Evolutionary conservation across 2,797 vertebrate species (phyloP).

Genomic region (Oreochromis mossambicus): DNA sequence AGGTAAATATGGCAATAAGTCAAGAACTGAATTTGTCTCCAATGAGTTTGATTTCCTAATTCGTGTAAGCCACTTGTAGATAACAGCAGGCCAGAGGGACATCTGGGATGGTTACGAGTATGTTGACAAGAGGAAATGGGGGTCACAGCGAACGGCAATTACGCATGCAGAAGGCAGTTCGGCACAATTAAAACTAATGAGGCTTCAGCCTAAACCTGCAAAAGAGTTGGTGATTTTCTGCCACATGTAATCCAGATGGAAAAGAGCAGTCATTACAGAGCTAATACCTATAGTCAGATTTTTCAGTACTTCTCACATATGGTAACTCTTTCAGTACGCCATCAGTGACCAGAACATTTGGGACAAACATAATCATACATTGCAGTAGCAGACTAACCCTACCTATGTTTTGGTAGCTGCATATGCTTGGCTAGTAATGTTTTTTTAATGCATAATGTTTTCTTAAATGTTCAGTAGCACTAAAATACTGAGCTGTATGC

Average conservation of each 20-base stretch:
- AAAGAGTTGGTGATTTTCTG: slow-evolving; percentile 67
- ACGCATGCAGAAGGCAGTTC: slow-evolving; percentile 64
- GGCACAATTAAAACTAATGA: slow-evolving; percentile 76
- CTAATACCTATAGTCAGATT: slow-evolving; percentile 30
- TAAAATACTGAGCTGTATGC: not conserved
- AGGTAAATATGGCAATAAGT: slow-evolving; percentile 15
- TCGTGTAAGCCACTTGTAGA: slow-evolving; percentile 22
- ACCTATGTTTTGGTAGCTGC: not conserved
- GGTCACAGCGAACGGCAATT: slow-evolving; percentile 69
- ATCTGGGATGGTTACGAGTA: slow-evolving; percentile 65
- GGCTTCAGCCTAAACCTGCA: slow-evolving; percentile 66
- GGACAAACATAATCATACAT: not conserved
- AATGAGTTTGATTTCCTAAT: slow-evolving; percentile 13
- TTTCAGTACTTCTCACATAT: slow-evolving; percentile 18
- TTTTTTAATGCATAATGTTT: not conserved
- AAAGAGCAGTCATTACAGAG: slow-evolving; percentile 47
- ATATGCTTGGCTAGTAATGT: not conserved
- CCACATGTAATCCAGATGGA: slow-evolving; percentile 73
- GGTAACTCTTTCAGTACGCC: not conserved
- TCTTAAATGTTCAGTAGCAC: not conserved
- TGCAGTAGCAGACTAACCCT: not conserved
- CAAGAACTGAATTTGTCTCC: slow-evolving; percentile 4
- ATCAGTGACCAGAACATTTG: not conserved
- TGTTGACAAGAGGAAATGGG: slow-evolving; percentile 74
- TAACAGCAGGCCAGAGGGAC: slow-evolving; percentile 37